phyloP scores from a whole-genome alignment of 2,888 invertebrate species.

The Pristionchus japonicus region DNA sequence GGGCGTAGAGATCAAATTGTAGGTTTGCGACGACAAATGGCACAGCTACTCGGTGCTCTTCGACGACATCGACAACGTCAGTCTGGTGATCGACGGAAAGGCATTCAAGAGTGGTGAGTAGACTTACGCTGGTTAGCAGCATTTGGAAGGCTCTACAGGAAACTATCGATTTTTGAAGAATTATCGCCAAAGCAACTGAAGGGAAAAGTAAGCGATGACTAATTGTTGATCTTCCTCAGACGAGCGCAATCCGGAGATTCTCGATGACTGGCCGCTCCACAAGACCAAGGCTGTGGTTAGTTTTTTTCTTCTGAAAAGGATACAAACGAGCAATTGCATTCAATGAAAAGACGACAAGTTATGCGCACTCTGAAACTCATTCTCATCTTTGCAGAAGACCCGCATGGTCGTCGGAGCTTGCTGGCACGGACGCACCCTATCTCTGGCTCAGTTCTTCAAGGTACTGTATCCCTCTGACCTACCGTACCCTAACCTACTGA shows the following conservation, averaged over 20 bases:
- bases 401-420: constrained; percentile 95
- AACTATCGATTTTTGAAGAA: no score
- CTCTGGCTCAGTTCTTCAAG: constrained; percentile 89
- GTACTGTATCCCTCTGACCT: not conserved
- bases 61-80: constrained; percentile 85
- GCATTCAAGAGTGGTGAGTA: constrained; percentile 53
- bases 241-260: constrained; percentile 92
- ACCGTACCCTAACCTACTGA: constrained; percentile 13
- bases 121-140: no score
- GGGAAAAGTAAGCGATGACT: no score
- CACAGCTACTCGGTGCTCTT: constrained; percentile 96
- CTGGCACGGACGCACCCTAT: constrained; percentile 86
- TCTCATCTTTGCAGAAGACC: constrained; percentile 78
- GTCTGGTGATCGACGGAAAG: constrained; percentile 69
- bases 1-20: not conserved
- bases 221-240: constrained; percentile 73
- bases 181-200: no score
- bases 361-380: not conserved
- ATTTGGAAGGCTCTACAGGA: no score
- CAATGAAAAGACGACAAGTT: not conserved
- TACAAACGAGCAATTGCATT: not conserved
- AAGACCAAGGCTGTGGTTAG: constrained; percentile 86
- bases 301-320: not conserved
- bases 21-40: constrained; percentile 96
- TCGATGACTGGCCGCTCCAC: constrained; percentile 99